Evolutionary conservation across 2,888 invertebrate genomes (phyloP).

Genomic region (Drosophila pseudotakahashii): DNA sequence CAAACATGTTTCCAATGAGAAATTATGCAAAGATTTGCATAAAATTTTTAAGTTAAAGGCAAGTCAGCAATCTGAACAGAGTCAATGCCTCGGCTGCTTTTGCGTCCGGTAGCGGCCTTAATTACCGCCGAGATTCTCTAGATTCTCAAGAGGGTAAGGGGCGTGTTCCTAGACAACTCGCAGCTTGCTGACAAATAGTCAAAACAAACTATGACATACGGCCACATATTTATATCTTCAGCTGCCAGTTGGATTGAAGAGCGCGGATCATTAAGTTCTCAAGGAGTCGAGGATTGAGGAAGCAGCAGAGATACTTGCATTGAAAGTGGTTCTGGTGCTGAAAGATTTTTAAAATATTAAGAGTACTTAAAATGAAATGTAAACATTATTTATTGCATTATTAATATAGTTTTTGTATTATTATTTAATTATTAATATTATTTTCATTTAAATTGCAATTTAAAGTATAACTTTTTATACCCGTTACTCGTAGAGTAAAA

Average conservation of each 20-base stretch:
- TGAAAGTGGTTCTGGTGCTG: background rate
- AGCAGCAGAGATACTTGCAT: background rate
- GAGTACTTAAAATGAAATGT: no score
- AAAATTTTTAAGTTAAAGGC: constrained; percentile 38
- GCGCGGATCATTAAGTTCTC: constrained; percentile 31
- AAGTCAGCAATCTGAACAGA: constrained; percentile 39
- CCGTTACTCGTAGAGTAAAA: no score
- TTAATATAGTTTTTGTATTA: background rate
- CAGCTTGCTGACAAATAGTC: constrained; percentile 69
- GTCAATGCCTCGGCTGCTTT: constrained; percentile 24
- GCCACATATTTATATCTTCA: constrained; percentile 54
- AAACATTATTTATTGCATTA: background rate
- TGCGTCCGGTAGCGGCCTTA: constrained; percentile 76
- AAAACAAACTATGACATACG: constrained; percentile 71
- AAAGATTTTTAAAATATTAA: no score
- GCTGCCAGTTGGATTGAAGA: constrained; percentile 47
- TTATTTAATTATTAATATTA: background rate
- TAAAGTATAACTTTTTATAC: no score
- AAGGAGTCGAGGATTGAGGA: constrained; percentile 39
- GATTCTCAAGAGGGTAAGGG: constrained; percentile 44
- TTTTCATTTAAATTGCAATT: no score
- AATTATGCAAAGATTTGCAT: constrained; percentile 73
- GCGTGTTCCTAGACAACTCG: constrained; percentile 54
- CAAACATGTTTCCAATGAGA: constrained; percentile 78
- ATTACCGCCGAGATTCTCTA: constrained; percentile 56